Evolutionary conservation across 2,888 invertebrate genomes (phyloP), one percentile per base, ranked within the genome.

Genomic region (Graphium colonna): DNA sequence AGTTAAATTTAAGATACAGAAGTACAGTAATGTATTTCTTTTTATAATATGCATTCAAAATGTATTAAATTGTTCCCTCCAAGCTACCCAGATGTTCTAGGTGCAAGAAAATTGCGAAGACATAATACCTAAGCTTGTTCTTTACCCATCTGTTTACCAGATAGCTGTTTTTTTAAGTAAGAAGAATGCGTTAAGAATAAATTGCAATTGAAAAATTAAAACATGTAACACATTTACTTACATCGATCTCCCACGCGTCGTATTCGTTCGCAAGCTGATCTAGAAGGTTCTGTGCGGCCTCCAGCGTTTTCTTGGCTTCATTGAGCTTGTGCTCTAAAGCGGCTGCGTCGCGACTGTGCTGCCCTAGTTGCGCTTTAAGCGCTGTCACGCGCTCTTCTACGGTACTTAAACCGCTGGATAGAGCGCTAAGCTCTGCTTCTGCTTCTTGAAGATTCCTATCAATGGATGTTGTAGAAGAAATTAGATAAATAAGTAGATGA

Each of bases 301-400:
- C 80, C 26, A 99, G 92, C 0, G 96, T 96, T 60, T 93, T 92
- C 59, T 94, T 92, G 0, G 96, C 95, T 65, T 92, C 93, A 47
- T 93, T 93, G 21, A 98, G 87, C 62, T 94, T 93, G 49, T 97
- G 92, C 78, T 98, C 97, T 36, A 98, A 92, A 65, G 96, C 95
- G 1, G 98, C 98, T 0, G 98, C 99, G 79, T 98, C 98, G 64
- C 96, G 95, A 0, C 98, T 97, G 73, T 96, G 95, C 31, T 92
- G 93, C 46, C 98, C 95, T 3, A 97, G 83, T 71, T 95, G 94
- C 49, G 92, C 91, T 64, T 96, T 95, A 33, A 97, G 81, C 55
- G 94, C 91, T 0, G 93, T 91, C 0, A 97, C 97, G 15, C 95
- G 92, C 58, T 93, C 93, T 69, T 97, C 96, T 1, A 97, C 97